Evolutionary conservation across 2,888 invertebrate species (phyloP).

Genomic region (Poecilobothrus nobilitatus): DNA sequence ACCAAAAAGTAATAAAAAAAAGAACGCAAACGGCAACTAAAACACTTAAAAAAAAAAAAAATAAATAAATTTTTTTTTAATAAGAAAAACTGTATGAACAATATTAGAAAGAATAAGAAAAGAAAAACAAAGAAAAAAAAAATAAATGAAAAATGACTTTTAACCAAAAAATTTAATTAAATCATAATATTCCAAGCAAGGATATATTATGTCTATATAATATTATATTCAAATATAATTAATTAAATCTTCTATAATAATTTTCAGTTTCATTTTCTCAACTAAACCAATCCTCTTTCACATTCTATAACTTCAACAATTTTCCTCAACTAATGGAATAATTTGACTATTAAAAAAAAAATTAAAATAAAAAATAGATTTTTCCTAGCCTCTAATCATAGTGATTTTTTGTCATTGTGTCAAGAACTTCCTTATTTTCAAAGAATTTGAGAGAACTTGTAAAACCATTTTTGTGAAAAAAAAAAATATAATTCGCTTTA

Average conservation of each 20-base stretch:
- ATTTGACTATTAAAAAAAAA: neutral
- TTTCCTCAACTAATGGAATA: neutral
- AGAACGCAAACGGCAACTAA: neutral
- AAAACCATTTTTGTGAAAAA: no score
- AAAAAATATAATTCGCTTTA: no score
- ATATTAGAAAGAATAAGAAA: neutral
- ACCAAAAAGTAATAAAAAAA: neutral
- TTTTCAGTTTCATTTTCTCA: neutral
- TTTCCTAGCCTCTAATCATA: no score
- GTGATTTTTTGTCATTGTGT: no score
- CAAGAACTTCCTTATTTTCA: no score
- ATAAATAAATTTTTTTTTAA: neutral
- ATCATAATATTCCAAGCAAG: neutral
- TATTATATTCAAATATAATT: neutral
- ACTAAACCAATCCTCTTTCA: no score
- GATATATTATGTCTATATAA: neutral
- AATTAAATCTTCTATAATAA: neutral
- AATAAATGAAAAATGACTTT: neutral
- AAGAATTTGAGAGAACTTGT: no score
- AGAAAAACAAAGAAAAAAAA: neutral
- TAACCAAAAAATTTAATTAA: conserved; percentile 6
- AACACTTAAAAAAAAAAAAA: neutral
- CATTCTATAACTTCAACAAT: no score
- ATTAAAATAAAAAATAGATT: neutral
- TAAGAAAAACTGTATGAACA: neutral